A percentile compares a stretch with the other conserved stretches of the same genome.
These are phyloP conservation scores for Heliconius eleuchia DNA, from an alignment of 1,140 invertebrate genomes.

Conservation along the genomic window DNA sequence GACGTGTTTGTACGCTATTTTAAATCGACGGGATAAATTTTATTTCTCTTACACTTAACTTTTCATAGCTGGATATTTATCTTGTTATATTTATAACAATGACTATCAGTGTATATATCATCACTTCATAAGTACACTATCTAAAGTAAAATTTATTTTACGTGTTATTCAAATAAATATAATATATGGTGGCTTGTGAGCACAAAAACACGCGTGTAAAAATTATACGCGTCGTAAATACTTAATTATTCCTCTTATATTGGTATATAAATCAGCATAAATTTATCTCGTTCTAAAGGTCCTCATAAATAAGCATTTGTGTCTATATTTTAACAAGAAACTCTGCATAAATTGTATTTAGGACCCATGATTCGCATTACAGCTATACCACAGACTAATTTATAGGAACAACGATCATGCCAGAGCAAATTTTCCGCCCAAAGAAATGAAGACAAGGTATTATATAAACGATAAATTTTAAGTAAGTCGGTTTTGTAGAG, in stretches of 20 bases:
- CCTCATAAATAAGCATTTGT: neutral
- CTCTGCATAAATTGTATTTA: constrained; percentile 23
- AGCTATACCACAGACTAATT: constrained; percentile 19
- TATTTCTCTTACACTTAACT: neutral
- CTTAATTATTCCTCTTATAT: neutral
- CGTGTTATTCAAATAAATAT: neutral
- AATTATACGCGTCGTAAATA: neutral
- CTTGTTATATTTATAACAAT: neutral
- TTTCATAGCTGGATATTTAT: neutral
- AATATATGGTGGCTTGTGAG: neutral
- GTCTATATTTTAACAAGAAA: constrained; percentile 8
- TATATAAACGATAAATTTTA: constrained; percentile 26
- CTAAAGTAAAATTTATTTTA: neutral
- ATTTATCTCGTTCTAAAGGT: neutral
- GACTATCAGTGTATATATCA: neutral
- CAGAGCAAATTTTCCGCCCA: constrained; percentile 9
- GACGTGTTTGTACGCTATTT: neutral
- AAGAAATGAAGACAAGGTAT: constrained; percentile 23
- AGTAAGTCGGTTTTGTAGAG: constrained; percentile 19
- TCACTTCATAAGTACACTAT: neutral
- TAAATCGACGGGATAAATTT: constrained; percentile 13
- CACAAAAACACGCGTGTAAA: neutral
- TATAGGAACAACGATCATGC: constrained; percentile 21
- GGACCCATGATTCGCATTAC: constrained; percentile 5
- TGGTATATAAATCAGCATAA: constrained; percentile 4